Evolutionary conservation across 30 jellyfish, hydroid and myxozoan species (phyloP), one percentile per base, ranked within the genome.

Genomic region (Hydractinia echinata): DNA sequence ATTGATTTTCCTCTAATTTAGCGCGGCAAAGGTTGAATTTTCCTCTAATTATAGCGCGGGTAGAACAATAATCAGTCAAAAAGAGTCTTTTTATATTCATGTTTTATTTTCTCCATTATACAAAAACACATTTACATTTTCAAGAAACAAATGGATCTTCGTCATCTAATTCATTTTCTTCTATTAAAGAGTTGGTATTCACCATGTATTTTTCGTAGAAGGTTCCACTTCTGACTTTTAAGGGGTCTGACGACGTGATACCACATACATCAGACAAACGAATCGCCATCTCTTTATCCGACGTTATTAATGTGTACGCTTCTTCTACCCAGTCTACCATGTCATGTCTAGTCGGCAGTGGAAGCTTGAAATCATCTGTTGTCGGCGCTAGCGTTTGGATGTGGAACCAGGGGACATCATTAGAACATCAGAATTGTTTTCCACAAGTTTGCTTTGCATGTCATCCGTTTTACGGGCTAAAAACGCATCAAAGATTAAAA

Each of bases 171-270:
- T 56, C 68, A 56, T 56, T 56, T 9, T 9, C 68, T 56, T 56
- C 68, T 56, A 56, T 56, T 10, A 56, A 9, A 9, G 68, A 9
- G 10, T 56, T 56, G 10, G 68, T n/a, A 56, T 56, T 56, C 10
- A 10, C 13, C 13, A 9, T 56, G 68, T 9, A 56, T 56, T 56
- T 56, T n/a, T 56, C 68, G 68, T 56, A 56, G 68, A 56, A 56
- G n/a, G 68, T 56, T 56, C 68, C 68, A n/a, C 68, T 56, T 56
- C 68, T 56, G n/a, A 56, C 68, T 56, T 56, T 56, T 56, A n/a
- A 9, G 68, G 68, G 68, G n/a, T 56, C n/a, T 9, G n/a, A 56
- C 68, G 13, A 9, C n/a, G n/a, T 56, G n/a, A 56, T 56, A 56
- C n/a, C n/a, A 56, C 10, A 56, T 56, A n/a, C 10, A 10, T n/a